These are phyloP conservation scores for Bhutanitis thaidina DNA, from an alignment of 2,888 invertebrate species.

Conservation along the genomic window DNA sequence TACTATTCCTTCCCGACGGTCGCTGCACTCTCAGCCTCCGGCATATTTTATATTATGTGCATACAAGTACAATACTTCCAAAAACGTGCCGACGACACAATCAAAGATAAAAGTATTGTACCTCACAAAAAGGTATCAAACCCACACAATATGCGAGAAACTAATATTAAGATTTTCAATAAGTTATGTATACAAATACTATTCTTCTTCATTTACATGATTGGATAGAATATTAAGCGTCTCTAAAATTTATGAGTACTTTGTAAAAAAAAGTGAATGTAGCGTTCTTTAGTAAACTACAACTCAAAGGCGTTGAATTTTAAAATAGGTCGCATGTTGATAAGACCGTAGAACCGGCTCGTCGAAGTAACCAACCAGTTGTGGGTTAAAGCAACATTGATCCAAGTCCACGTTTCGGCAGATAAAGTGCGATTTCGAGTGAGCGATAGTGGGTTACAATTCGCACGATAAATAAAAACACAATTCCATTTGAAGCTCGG, in stretches of 20 bases:
- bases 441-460: slow-evolving; percentile 73
- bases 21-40: neutral
- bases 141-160: slow-evolving; percentile 5
- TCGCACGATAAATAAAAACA: slow-evolving; percentile 80
- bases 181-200: too few relatives aligned
- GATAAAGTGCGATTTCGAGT: slow-evolving; percentile 74
- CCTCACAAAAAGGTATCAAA: slow-evolving; percentile 8
- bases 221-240: neutral
- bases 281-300: neutral
- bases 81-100: slow-evolving; percentile 1
- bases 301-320: slow-evolving; percentile 12
- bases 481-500: slow-evolving; percentile 77
- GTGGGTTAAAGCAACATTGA: slow-evolving; percentile 29
- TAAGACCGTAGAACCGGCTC: slow-evolving; percentile 4
- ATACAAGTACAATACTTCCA: neutral
- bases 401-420: slow-evolving; percentile 66
- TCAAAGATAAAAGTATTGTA: neutral
- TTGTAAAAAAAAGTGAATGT: neutral
- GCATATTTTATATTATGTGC: neutral
- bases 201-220: too few relatives aligned
- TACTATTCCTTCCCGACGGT: slow-evolving; percentile 8
- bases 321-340: slow-evolving; percentile 3
- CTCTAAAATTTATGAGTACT: neutral
- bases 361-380: slow-evolving; percentile 6
- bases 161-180: too few relatives aligned